phyloP scores from a whole-genome alignment of 1,140 invertebrate species.

The Calycopis cecrops region DNA sequence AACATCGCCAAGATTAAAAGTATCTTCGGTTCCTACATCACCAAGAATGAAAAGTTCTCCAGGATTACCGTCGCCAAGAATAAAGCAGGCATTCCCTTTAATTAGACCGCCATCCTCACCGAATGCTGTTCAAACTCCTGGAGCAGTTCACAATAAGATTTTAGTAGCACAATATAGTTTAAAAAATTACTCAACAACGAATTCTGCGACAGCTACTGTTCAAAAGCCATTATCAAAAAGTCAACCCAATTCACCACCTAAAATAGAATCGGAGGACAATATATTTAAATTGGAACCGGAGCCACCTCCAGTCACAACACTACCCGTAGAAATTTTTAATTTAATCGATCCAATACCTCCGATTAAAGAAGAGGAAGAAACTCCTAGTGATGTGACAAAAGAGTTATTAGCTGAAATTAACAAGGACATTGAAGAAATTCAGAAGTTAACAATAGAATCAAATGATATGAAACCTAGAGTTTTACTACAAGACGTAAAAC shows the following conservation, averaged over 20 bases:
- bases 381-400: constrained; percentile 54
- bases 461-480: constrained; percentile 62
- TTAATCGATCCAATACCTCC: constrained; percentile 59
- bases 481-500: constrained; percentile 68
- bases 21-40: constrained; percentile 83
- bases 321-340: constrained; percentile 53
- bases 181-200: constrained; percentile 56
- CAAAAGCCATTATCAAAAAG: constrained; percentile 46
- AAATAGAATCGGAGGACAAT: constrained; percentile 58
- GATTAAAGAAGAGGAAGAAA: constrained; percentile 63
- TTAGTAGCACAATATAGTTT: constrained; percentile 64
- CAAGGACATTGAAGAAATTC: constrained; percentile 72
- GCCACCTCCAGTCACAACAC: constrained; percentile 33
- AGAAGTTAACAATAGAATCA: constrained; percentile 69
- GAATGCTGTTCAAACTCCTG: constrained; percentile 66
- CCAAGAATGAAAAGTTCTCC: constrained; percentile 78
- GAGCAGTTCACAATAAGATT: constrained; percentile 62
- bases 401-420: constrained; percentile 70
- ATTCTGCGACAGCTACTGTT: constrained; percentile 45
- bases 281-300: constrained; percentile 38
- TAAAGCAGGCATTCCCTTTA: constrained; percentile 77
- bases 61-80: constrained; percentile 77
- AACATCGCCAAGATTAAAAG: constrained; percentile 77
- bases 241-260: constrained; percentile 70
- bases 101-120: constrained; percentile 77